Evolutionary conservation across 1,140 invertebrate genomes (phyloP).

Genomic region (Drosophila erecta): DNA sequence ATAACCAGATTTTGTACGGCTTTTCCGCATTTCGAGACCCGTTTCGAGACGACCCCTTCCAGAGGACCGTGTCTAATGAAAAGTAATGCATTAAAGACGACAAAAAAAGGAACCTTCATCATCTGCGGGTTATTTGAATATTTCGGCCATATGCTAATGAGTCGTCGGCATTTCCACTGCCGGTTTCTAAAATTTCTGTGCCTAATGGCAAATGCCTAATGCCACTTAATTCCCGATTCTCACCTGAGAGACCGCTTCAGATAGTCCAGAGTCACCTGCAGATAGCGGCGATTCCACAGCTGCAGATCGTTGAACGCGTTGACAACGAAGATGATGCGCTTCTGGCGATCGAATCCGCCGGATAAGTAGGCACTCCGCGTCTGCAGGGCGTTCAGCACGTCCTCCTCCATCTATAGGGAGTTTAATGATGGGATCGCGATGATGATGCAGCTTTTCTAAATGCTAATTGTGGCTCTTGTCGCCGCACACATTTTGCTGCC

Average conservation of each 20-base stretch:
- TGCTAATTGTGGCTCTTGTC: constrained; percentile 50
- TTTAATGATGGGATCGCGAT: constrained; percentile 33
- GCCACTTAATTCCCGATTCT: constrained; percentile 43
- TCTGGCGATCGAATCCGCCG: constrained; percentile 88
- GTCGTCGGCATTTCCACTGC: constrained; percentile 39
- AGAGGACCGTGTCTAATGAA: constrained; percentile 55
- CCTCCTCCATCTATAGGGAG: constrained; percentile 78
- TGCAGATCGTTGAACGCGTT: constrained; percentile 87
- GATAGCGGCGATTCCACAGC: constrained; percentile 85
- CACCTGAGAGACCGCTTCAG: constrained; percentile 88
- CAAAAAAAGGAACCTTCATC: constrained; percentile 46
- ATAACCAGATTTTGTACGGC: constrained; percentile 42
- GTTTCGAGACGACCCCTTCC: constrained; percentile 2
- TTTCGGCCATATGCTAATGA: constrained; percentile 72
- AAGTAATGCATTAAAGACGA: constrained; percentile 43
- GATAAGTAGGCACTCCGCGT: constrained; percentile 87
- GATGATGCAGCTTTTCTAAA: constrained; percentile 51
- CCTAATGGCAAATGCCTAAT: neutral
- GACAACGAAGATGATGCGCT: constrained; percentile 87
- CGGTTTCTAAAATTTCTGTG: neutral
- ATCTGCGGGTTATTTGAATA: constrained; percentile 75
- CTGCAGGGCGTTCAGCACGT: constrained; percentile 86
- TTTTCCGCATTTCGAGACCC: constrained; percentile 15
- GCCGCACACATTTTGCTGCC: constrained; percentile 56
- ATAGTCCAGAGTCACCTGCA: constrained; percentile 87